phyloP scores from a whole-genome alignment of 2,113 vertebrate genomes.

The Sylvietta virens region DNA sequence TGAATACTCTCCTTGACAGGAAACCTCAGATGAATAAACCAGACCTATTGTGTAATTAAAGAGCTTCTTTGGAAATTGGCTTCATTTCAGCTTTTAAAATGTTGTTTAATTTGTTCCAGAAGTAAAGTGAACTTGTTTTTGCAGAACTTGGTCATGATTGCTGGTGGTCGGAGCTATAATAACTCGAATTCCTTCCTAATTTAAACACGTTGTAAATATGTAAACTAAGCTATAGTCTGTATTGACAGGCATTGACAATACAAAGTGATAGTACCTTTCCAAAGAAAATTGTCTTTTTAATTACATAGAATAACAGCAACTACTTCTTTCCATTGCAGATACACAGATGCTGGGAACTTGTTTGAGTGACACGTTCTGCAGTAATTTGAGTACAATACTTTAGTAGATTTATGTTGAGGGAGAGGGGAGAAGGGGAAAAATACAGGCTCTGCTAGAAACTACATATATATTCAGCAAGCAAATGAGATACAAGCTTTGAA shows the following conservation, averaged over 20 bases:
- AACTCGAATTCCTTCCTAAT: background rate
- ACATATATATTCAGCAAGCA: background rate
- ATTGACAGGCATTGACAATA: background rate
- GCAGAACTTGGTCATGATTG: background rate
- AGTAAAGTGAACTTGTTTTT: conserved; percentile 6
- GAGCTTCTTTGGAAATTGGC: background rate
- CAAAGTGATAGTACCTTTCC: background rate
- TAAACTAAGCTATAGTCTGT: background rate
- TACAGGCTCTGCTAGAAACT: background rate
- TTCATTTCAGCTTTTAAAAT: conserved; percentile 10
- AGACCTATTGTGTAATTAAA: background rate
- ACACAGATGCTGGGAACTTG: background rate
- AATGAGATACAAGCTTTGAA: background rate
- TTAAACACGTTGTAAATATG: background rate
- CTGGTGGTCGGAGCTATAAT: background rate
- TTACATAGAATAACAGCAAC: background rate
- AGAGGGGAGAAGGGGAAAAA: background rate
- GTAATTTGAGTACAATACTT: background rate
- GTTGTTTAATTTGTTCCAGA: conserved; percentile 11
- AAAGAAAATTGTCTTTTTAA: background rate
- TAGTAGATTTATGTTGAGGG: background rate
- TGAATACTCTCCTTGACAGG: background rate
- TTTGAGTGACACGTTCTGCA: background rate
- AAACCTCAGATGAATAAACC: background rate
- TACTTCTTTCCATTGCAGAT: background rate